Base-by-base conservation (phyloP, 2,888 invertebrate genomes). In the Cryptus viduatorius region DNA sequence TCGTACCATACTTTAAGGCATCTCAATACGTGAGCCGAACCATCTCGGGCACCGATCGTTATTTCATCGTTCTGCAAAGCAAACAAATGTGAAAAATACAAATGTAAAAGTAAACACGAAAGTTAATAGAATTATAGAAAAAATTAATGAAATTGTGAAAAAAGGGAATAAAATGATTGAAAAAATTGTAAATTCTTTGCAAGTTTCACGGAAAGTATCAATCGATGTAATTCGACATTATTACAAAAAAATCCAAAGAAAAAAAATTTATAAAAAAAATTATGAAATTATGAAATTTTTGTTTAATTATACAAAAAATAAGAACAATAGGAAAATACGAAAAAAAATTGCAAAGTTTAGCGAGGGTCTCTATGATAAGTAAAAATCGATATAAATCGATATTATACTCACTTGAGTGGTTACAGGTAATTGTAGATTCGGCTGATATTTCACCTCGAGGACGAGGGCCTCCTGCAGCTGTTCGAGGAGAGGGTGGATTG, bases 1-100 rank as follows among this genome's bases (percentile, higher is more conserved):
- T 97, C 97, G 94, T 96, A 97, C 97, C 97, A 97, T 90, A 97
- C 96, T 94, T 97, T 97, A 87, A 97, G 95, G 92, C 97, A 97
- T 87, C 97, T 95, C 89, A 98, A 94, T 88, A 97, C 96, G 93
- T 97, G 97, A 0, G 97, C 97, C 19, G 97, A 97, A 87, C 96
- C 97, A 94, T 98, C 97, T 61, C 98, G 95, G 65, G 96, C 96
- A 67, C 96, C 96, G 75, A 96, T 95, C 72, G 97, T 97, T 90
- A 97, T 96, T 92, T 97, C 97, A 85, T 96, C 95, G 89, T 95
- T 95, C 96, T 96, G 92, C 0, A 90, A 89, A 81, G 61, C 85
- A 4, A 64, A 67, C 42, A 24, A 4, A 7, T 19, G 68, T 8
- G 24, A 24, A 24, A 24, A 29, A 16, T 46, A 14, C n/a, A 56